phyloP scores from a whole-genome alignment of 2,888 invertebrate genomes.

The Meghimatium bilineatum region DNA sequence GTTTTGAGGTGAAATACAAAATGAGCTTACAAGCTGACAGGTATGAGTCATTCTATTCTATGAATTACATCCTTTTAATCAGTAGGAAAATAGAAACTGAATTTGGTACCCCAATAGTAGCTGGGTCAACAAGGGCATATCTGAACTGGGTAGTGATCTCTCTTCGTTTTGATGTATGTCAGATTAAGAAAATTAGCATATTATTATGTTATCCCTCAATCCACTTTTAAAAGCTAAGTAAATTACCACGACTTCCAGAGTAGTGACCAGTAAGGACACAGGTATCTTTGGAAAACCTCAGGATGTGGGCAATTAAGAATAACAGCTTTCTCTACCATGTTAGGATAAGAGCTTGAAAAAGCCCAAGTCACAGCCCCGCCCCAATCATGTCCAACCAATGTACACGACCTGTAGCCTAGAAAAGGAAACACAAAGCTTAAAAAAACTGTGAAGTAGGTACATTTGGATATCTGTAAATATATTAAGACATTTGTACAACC shows the following conservation, averaged over 20 bases:
- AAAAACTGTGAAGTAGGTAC: neutral
- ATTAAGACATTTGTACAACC: no score
- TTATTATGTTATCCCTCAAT: neutral
- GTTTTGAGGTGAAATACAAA: no score
- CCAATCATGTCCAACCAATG: conserved; percentile 84
- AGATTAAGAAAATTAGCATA: no score
- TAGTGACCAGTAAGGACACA: conserved; percentile 77
- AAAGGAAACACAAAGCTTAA: neutral
- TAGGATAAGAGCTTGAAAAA: conserved; percentile 81
- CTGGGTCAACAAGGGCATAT: no score
- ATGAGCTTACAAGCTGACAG: no score
- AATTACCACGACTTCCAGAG: conserved; percentile 67
- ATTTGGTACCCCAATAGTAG: no score
- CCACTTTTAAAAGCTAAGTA: neutral
- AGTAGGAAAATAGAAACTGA: no score
- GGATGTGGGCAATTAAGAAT: conserved; percentile 84
- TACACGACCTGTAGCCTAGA: conserved; percentile 75
- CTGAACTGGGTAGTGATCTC: no score
- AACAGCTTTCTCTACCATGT: conserved; percentile 83
- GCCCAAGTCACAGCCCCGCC: conserved; percentile 85
- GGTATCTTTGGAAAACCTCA: conserved; percentile 81
- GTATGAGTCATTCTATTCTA: no score
- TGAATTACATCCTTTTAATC: no score
- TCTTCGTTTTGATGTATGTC: no score
- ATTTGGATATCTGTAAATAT: no score